Evolutionary conservation across 2,888 invertebrate genomes (phyloP).

Genomic region (Sesia apiformis): DNA sequence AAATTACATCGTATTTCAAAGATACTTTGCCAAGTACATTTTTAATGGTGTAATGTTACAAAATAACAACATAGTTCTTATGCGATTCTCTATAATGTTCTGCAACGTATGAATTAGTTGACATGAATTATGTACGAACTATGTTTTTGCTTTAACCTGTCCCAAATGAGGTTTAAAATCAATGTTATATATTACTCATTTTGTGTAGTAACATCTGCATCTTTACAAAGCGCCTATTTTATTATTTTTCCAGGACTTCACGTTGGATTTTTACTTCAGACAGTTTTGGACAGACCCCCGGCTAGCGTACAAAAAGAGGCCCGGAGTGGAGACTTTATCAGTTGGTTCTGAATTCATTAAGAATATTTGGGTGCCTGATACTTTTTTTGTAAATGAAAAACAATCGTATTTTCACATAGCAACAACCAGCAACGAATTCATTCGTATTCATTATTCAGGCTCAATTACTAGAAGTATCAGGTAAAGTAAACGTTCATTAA

Average conservation of each 20-base stretch:
- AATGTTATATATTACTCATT: not conserved
- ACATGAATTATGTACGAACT: constrained; percentile 4
- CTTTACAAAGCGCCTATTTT: not conserved
- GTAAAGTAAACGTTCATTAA: constrained; percentile 65
- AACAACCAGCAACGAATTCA: constrained; percentile 99
- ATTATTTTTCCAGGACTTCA: constrained; percentile 85
- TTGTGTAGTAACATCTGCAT: not conserved
- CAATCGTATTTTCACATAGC: constrained; percentile 99
- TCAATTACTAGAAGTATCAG: constrained; percentile 96
- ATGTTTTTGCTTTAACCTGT: constrained; percentile 1
- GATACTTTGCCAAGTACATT: not conserved
- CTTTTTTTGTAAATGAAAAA: constrained; percentile 99
- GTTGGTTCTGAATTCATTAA: constrained; percentile 96
- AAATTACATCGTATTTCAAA: not conserved
- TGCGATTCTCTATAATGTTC: not conserved
- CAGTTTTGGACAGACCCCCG: constrained; percentile 99
- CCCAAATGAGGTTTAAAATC: not conserved
- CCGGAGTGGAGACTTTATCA: constrained; percentile 91
- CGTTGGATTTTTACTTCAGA: constrained; percentile 98
- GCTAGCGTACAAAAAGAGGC: constrained; percentile 90
- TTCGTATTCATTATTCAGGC: constrained; percentile 95
- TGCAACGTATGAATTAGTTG: not conserved
- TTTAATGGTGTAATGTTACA: not conserved
- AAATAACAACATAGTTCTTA: constrained; percentile 6
- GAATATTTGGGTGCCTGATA: constrained; percentile 99